Percentiles rank a stretch among this genome's conserved stretches.
Evolutionary conservation across 2,113 vertebrate species (phyloP).

Genomic region (Gobiocypris rarus): DNA sequence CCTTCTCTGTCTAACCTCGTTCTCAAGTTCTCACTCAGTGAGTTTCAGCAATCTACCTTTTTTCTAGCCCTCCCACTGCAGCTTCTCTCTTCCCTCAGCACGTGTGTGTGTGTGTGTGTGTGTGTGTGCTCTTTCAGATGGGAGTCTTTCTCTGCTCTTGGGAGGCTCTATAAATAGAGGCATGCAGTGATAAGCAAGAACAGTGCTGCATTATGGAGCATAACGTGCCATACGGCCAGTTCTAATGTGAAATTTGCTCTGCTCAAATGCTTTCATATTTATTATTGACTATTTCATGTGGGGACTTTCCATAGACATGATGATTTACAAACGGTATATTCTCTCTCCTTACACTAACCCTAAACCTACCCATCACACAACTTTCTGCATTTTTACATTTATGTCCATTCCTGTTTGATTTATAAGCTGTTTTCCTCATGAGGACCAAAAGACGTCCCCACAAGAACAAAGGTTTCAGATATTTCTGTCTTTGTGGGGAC

Average conservation of each 20-base stretch:
- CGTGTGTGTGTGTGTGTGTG: neutral
- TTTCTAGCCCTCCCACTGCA: neutral
- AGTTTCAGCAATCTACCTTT: conserved; percentile 7
- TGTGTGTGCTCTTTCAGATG: neutral
- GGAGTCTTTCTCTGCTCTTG: conserved; percentile 31
- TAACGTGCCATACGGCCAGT: neutral
- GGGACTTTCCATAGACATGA: too few relatives aligned
- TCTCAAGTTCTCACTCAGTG: conserved; percentile 30
- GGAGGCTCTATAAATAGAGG: conserved; percentile 44
- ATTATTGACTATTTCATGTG: too few relatives aligned
- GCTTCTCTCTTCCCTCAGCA: conserved; percentile 1
- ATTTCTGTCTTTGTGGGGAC: too few relatives aligned
- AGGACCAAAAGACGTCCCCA: too few relatives aligned
- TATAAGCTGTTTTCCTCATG: too few relatives aligned
- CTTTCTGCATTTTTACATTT: too few relatives aligned
- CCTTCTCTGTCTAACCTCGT: conserved; percentile 27
- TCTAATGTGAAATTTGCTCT: neutral
- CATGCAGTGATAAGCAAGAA: conserved; percentile 11
- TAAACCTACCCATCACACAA: too few relatives aligned
- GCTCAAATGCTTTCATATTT: too few relatives aligned
- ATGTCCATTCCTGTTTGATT: too few relatives aligned
- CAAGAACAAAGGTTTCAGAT: too few relatives aligned
- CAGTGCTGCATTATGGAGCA: conserved; percentile 33
- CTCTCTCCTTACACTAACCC: too few relatives aligned
- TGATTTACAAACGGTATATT: too few relatives aligned